Percentiles rank a stretch among this genome's conserved stretches.
phyloP scores from a whole-genome alignment of 2,113 vertebrate genomes.

The Pluvialis apricaria region DNA sequence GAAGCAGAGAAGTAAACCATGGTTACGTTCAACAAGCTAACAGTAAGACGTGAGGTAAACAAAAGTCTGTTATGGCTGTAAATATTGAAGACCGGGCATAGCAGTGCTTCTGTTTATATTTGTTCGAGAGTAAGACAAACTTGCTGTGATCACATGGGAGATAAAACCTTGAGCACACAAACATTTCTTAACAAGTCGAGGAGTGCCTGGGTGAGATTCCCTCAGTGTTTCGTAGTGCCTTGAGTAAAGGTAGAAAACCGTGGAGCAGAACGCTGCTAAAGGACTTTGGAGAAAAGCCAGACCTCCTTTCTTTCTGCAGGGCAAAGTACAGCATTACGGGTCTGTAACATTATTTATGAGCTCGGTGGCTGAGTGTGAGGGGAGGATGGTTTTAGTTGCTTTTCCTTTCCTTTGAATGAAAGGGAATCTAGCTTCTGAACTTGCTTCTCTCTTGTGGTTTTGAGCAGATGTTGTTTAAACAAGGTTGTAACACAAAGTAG shows the following conservation, averaged over 20 bases:
- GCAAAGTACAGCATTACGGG: background rate
- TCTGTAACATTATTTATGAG: background rate
- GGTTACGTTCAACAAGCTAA: background rate
- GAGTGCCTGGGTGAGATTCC: background rate
- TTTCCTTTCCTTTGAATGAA: background rate
- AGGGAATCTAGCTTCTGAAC: background rate
- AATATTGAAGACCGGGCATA: fast-evolving
- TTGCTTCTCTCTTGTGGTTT: background rate
- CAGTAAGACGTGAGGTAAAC: background rate
- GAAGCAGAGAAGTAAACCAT: background rate
- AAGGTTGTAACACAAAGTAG: background rate
- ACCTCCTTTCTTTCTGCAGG: background rate
- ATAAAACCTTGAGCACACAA: background rate
- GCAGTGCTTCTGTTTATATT: background rate
- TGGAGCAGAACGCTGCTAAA: background rate
- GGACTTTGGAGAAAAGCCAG: background rate
- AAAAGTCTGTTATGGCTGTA: background rate
- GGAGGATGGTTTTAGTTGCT: fast-evolving
- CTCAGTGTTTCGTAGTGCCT: background rate
- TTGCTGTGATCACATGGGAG: too few relatives aligned
- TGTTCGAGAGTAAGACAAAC: background rate
- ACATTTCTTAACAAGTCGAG: fast-evolving
- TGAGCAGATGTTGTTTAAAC: background rate
- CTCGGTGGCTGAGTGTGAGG: background rate
- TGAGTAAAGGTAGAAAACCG: background rate